Evolutionary conservation across 2,888 invertebrate genomes (phyloP).

Genomic region (Chrysolina americana): DNA sequence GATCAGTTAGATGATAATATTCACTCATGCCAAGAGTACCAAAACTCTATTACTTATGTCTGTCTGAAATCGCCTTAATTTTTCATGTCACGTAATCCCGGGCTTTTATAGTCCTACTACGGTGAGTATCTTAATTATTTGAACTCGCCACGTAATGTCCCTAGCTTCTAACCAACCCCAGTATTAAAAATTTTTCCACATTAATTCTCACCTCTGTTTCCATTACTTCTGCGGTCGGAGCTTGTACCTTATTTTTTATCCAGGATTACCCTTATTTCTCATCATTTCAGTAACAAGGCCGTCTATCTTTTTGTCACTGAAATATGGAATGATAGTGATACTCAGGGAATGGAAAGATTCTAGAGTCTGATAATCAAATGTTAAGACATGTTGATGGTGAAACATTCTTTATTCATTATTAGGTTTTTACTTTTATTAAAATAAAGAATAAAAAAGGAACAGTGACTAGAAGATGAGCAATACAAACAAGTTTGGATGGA

Average conservation of each 20-base stretch:
- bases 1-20: too few relatives aligned
- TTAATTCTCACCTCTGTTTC: conserved; percentile 14
- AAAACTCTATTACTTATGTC: neutral
- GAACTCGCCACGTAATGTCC: conserved; percentile 2
- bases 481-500: too few relatives aligned
- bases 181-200: conserved; percentile 27
- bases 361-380: neutral
- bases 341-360: neutral
- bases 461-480: too few relatives aligned
- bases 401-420: too few relatives aligned
- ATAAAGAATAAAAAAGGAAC: too few relatives aligned
- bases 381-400: neutral
- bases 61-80: neutral
- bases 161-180: neutral
- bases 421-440: too few relatives aligned
- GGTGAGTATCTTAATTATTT: conserved; percentile 3
- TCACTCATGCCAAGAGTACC: neutral
- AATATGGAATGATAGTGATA: neutral
- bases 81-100: neutral
- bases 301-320: conserved; percentile 12
- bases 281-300: conserved; percentile 17
- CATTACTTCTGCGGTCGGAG: conserved; percentile 16
- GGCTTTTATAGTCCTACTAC: neutral
- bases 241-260: conserved; percentile 19
- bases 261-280: conserved; percentile 13